Conservation (phyloP, 2,113 vertebrate species). For the Halichoerus grypus region DNA sequence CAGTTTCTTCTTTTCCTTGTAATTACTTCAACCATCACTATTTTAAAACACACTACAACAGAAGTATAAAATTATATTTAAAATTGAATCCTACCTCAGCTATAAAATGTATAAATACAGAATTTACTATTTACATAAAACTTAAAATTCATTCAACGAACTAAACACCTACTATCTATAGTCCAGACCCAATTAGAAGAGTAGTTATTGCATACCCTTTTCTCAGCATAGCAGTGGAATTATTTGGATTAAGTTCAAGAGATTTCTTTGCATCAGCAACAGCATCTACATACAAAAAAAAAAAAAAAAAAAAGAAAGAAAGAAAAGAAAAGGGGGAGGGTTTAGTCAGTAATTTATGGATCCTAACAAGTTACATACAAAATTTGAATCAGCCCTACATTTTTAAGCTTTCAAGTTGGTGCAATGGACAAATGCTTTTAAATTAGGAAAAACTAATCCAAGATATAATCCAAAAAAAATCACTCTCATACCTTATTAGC, state of each 20-base stretch:
- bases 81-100: conserved; percentile 18
- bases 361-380: background rate
- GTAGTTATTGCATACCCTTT: conserved; percentile 90
- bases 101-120: background rate
- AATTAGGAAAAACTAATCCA: conserved; percentile 33
- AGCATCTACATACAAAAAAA: conserved; percentile 89
- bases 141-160: conserved; percentile 45
- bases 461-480: conserved; percentile 48
- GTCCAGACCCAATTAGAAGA: conserved; percentile 56
- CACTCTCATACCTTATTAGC: background rate
- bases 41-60: conserved; percentile 16
- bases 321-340: conserved; percentile 17
- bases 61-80: background rate
- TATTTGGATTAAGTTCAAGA: conserved; percentile 92
- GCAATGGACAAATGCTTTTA: conserved; percentile 8
- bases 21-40: conserved; percentile 6
- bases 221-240: conserved; percentile 92
- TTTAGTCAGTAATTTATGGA: conserved; percentile 30
- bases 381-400: conserved; percentile 8
- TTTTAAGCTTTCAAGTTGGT: conserved; percentile 18
- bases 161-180: background rate
- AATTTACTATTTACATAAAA: conserved; percentile 46
- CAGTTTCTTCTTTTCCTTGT: background rate
- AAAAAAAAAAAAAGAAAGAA: background rate
- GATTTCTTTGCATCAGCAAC: conserved; percentile 94